A percentile compares a stretch with the other conserved stretches of the same genome.
These are phyloP conservation scores for Distichodus sexfasciatus DNA, from an alignment of 2,797 vertebrate species.

Conservation along the genomic window DNA sequence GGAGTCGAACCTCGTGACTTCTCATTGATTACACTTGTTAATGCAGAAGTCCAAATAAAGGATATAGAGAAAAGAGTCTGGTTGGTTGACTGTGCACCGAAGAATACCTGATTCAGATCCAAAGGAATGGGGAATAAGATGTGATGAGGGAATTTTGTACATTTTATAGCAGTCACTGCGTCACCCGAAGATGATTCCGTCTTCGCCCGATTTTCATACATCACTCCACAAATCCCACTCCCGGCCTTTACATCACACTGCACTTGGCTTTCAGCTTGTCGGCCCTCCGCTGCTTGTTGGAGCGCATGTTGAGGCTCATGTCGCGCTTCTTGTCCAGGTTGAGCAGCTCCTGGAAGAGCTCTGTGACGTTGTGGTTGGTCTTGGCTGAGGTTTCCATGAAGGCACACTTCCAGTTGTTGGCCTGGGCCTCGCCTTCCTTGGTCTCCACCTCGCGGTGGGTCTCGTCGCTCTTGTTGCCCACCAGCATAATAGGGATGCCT, in stretches of 20 bases:
- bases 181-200: not conserved
- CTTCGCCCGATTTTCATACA: not conserved
- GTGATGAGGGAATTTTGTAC: slow-evolving; percentile 49
- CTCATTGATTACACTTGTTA: slow-evolving; percentile 16
- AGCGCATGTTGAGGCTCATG: slow-evolving; percentile 83
- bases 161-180: slow-evolving; percentile 40
- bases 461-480: slow-evolving; percentile 87
- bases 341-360: slow-evolving; percentile 89
- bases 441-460: slow-evolving; percentile 83
- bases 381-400: slow-evolving; percentile 91
- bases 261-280: slow-evolving; percentile 88
- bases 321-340: slow-evolving; percentile 83
- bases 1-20: slow-evolving; percentile 20
- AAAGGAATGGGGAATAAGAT: slow-evolving; percentile 39
- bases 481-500: slow-evolving; percentile 86
- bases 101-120: slow-evolving; percentile 52
- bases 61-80: slow-evolving; percentile 26
- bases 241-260: slow-evolving; percentile 76
- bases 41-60: slow-evolving; percentile 36
- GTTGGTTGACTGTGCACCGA: slow-evolving; percentile 44
- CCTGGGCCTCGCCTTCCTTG: slow-evolving; percentile 81
- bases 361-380: slow-evolving; percentile 89
- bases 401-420: slow-evolving; percentile 84
- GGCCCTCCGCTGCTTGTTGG: slow-evolving; percentile 82
- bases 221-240: too few relatives aligned